A percentile compares a stretch with the other conserved stretches of the same genome.
These are phyloP conservation scores for Macropus fuliginosus DNA, from an alignment of 2,797 vertebrate species.

Conservation along the genomic window DNA sequence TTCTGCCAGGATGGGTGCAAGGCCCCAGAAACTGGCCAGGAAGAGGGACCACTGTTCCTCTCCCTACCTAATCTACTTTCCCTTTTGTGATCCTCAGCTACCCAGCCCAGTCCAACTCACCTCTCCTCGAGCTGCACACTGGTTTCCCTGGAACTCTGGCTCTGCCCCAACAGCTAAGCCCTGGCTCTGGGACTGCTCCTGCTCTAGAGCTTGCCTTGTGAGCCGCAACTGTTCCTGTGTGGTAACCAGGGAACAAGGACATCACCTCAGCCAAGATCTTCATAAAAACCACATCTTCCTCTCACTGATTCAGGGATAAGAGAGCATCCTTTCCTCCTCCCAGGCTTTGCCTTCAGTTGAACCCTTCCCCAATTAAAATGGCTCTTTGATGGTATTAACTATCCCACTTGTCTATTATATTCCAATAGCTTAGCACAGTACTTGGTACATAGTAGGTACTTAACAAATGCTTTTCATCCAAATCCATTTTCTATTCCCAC, in stretches of 20 bases:
- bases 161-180: neutral
- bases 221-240: conserved; percentile 54
- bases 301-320: neutral
- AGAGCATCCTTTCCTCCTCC: neutral
- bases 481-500: too few species aligned
- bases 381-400: too few species aligned
- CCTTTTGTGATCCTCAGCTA: neutral
- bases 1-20: neutral
- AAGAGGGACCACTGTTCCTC: neutral
- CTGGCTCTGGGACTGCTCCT: conserved; percentile 38
- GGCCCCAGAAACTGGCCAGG: neutral
- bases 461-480: too few species aligned
- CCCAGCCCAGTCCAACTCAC: neutral
- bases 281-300: neutral
- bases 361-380: too few species aligned
- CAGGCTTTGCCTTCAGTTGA: neutral
- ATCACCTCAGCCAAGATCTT: neutral
- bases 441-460: neutral
- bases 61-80: neutral
- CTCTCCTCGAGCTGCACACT: neutral
- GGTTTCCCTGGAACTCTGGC: neutral
- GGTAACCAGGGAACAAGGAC: neutral
- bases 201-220: conserved; percentile 65
- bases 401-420: too few species aligned
- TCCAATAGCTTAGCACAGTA: neutral